A percentile compares a stretch with the other conserved stretches of the same genome.
These are phyloP conservation scores for Nothoprocta perdicaria DNA, from an alignment of 2,113 vertebrate genomes.

Conservation along the genomic window DNA sequence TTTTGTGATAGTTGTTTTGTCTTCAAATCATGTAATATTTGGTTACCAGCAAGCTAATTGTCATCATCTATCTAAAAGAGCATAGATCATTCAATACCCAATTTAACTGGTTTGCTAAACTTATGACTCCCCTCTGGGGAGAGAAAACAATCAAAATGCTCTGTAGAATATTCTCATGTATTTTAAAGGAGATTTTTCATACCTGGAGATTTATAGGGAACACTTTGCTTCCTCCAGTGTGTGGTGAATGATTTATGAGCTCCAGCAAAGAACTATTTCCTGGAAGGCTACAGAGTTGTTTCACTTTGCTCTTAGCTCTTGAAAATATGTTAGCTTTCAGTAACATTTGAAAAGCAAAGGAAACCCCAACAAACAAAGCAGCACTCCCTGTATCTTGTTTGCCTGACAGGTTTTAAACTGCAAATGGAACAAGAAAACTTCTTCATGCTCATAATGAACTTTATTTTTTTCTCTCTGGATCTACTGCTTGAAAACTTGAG, in stretches of 20 bases:
- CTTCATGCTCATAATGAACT: background rate
- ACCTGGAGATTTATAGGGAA: slow-evolving; percentile 16
- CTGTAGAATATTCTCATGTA: background rate
- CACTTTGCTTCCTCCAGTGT: slow-evolving; percentile 1
- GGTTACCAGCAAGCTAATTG: background rate
- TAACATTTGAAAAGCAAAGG: background rate
- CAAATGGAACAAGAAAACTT: background rate
- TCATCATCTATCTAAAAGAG: background rate
- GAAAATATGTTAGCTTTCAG: background rate
- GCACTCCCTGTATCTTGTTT: background rate
- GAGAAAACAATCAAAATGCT: slow-evolving; percentile 16
- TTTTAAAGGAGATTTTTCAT: slow-evolving; percentile 17
- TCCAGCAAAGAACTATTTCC: background rate
- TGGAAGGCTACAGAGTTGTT: slow-evolving; percentile 18
- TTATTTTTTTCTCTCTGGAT: background rate
- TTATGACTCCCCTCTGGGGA: background rate
- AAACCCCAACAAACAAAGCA: background rate
- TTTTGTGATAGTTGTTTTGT: slow-evolving; percentile 29
- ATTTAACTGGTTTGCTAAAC: slow-evolving; percentile 3
- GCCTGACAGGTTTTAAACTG: slow-evolving; percentile 2
- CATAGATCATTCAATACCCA: slow-evolving; percentile 11
- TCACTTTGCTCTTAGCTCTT: background rate
- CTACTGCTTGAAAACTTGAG: background rate
- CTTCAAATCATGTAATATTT: background rate
- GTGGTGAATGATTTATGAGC: slow-evolving; percentile 12